Percentiles rank a stretch among this genome's conserved stretches.
Conservation (phyloP, 1,140 invertebrate species). For the Orchestia grillus region DNA sequence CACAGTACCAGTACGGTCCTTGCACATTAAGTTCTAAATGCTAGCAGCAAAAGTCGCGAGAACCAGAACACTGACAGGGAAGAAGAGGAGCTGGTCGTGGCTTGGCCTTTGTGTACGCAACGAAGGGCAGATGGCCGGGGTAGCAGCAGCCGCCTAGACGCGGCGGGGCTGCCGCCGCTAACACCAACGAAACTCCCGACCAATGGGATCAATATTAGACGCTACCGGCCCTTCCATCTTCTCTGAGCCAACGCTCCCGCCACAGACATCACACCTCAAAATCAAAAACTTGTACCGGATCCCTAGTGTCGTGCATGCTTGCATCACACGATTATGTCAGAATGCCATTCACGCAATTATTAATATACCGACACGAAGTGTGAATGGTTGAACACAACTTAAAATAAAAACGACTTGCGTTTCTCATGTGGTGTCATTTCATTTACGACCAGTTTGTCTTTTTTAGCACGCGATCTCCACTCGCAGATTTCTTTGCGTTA, state of each 20-base stretch:
- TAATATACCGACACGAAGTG: no score
- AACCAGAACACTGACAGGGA: background rate
- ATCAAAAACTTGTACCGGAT: background rate
- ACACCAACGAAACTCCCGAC: conserved; percentile 16
- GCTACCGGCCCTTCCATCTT: conserved; percentile 3
- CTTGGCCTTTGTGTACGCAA: conserved; percentile 30
- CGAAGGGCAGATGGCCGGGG: conserved; percentile 34
- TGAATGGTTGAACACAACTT: no score
- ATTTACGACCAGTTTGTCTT: no score
- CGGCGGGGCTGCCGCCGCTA: background rate
- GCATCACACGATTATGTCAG: no score
- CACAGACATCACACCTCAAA: background rate
- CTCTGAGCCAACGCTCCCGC: background rate
- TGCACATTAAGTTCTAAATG: no score
- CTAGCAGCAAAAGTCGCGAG: background rate
- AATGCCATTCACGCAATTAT: no score
- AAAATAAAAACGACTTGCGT: no score
- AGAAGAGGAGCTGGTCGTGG: background rate
- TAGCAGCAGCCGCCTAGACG: background rate
- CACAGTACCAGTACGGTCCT: no score
- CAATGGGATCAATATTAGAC: conserved; percentile 43
- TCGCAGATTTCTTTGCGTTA: no score
- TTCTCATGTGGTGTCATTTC: no score
- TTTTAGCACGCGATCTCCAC: no score
- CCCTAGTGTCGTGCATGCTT: no score